Conservation (phyloP, 2,113 vertebrate genomes). For the Micromys minutus region DNA sequence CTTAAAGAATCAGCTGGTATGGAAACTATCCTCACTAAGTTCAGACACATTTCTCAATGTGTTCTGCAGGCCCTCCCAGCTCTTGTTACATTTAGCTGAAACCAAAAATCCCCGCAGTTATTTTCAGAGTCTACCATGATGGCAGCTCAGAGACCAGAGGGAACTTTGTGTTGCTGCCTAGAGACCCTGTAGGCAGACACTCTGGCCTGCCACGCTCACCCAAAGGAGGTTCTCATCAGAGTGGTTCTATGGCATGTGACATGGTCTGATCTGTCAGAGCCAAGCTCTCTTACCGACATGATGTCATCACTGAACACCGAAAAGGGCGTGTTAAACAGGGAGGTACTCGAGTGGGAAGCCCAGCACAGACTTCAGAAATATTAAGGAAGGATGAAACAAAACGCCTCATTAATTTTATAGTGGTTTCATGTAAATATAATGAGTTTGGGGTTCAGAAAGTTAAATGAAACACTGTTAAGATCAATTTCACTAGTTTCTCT, state of each 20-base stretch:
- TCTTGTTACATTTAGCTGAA: constrained; percentile 52
- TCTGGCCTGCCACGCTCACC: background rate
- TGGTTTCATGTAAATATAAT: background rate
- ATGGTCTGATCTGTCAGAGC: too few relatives aligned
- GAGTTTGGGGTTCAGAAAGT: background rate
- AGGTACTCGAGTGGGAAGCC: background rate
- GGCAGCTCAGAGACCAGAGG: constrained; percentile 51
- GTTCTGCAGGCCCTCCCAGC: constrained; percentile 59
- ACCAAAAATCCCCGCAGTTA: constrained; percentile 65
- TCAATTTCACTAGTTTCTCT: constrained; percentile 6
- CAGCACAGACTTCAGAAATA: background rate
- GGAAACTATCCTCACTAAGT: constrained; percentile 49
- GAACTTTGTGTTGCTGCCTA: constrained; percentile 46
- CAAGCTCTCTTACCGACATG: too few relatives aligned
- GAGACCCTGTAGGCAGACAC: constrained; percentile 53
- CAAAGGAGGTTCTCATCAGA: background rate
- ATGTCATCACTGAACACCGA: background rate
- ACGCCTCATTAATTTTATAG: background rate
- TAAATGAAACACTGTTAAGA: background rate
- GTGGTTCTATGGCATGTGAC: background rate
- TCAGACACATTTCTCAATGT: constrained; percentile 71
- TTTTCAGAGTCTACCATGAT: constrained; percentile 45
- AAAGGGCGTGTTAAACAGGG: background rate
- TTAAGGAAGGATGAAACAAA: background rate
- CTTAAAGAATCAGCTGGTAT: constrained; percentile 67